phyloP scores from a whole-genome alignment of 2,113 vertebrate genomes.

The Eurypyga helias region DNA sequence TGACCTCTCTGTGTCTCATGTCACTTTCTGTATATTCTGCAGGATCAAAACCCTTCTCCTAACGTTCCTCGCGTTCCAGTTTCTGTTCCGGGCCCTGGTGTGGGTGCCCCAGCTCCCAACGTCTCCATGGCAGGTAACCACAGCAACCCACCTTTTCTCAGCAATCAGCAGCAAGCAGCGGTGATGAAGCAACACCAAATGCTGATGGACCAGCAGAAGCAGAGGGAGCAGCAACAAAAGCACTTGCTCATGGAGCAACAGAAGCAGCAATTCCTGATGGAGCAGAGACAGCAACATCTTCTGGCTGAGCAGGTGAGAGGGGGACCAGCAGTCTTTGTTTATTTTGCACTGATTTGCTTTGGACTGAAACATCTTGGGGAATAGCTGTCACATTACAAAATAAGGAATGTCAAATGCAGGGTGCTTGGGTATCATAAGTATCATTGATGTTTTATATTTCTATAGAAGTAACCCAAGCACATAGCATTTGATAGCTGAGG shows the following conservation, averaged over 20 bases:
- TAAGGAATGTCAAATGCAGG: background rate
- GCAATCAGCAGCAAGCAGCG: constrained; percentile 82
- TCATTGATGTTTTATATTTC: background rate
- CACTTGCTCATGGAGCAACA: constrained; percentile 78
- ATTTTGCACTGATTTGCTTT: background rate
- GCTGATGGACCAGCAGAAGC: constrained; percentile 87
- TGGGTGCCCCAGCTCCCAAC: constrained; percentile 78
- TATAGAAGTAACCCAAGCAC: background rate
- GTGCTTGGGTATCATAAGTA: background rate
- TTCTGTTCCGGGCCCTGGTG: constrained; percentile 73
- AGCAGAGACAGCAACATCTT: constrained; percentile 87
- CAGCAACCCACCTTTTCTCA: constrained; percentile 81
- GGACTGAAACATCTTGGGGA: background rate
- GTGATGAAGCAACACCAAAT: constrained; percentile 89
- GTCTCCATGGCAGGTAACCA: constrained; percentile 83
- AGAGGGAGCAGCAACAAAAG: constrained; percentile 80
- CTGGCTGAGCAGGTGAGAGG: constrained; percentile 89
- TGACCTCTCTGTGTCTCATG: background rate
- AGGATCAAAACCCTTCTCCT: constrained; percentile 87
- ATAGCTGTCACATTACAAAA: background rate
- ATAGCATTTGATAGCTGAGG: background rate
- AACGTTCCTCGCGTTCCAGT: constrained; percentile 78
- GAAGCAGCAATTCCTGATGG: constrained; percentile 83
- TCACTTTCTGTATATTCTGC: background rate
- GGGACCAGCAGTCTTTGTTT: background rate